phyloP scores from a whole-genome alignment of 2,797 vertebrate genomes.

The Mormyrops attenuatus region DNA sequence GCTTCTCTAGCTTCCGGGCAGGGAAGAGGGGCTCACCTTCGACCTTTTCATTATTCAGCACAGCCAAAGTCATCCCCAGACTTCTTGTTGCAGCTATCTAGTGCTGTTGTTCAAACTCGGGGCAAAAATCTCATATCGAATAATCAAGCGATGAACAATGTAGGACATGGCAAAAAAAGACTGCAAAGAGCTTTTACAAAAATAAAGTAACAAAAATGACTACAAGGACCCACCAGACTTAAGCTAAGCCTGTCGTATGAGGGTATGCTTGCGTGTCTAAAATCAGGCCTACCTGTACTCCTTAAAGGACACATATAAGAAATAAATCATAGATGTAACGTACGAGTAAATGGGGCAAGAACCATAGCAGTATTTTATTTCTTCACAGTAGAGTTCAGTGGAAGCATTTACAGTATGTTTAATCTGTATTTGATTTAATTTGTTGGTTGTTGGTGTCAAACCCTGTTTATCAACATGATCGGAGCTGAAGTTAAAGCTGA shows the following conservation, averaged over 20 bases:
- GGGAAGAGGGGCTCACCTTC: constrained; percentile 39
- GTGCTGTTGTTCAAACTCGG: not conserved
- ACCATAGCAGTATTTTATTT: not conserved
- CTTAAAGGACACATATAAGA: not conserved
- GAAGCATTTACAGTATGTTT: not conserved
- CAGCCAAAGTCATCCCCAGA: constrained; percentile 54
- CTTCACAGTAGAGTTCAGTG: not conserved
- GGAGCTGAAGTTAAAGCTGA: not conserved
- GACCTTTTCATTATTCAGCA: constrained; percentile 40
- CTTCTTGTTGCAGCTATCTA: constrained; percentile 44
- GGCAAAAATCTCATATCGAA: not conserved
- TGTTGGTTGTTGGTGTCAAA: not conserved
- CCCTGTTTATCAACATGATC: not conserved
- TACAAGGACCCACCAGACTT: not conserved
- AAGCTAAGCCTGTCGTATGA: not conserved
- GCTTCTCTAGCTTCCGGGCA: not conserved
- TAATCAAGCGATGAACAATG: not conserved
- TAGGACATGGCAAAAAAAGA: not conserved
- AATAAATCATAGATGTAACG: not conserved
- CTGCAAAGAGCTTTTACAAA: not conserved
- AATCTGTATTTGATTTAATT: not conserved
- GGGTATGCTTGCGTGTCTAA: not conserved
- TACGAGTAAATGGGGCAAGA: not conserved
- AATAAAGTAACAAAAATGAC: not conserved
- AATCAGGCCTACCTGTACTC: not conserved